Conservation (phyloP, 2,888 invertebrate species). For the Crematogaster levior region DNA sequence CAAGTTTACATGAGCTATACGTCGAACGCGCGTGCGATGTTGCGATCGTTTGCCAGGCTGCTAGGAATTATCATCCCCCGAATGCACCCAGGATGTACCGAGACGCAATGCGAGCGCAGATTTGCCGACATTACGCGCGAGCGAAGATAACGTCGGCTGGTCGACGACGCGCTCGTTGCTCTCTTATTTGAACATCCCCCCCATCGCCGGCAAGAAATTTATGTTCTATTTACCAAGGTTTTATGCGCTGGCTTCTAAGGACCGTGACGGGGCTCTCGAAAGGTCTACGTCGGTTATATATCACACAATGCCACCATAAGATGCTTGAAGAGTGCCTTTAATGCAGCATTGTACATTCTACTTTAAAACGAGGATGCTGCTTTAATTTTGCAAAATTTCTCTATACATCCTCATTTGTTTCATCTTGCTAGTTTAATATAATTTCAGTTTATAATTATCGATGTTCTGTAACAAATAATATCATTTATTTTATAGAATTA, state of each 20-base stretch:
- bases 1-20: slow-evolving; percentile 70
- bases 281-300: slow-evolving; percentile 52
- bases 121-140: slow-evolving; percentile 68
- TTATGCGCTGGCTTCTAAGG: slow-evolving; percentile 53
- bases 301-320: slow-evolving; percentile 51
- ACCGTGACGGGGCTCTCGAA: slow-evolving; percentile 50
- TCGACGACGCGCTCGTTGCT: slow-evolving; percentile 48
- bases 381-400: slow-evolving; percentile 36
- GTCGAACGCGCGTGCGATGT: slow-evolving; percentile 73
- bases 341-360: slow-evolving; percentile 22
- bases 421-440: not conserved
- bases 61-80: slow-evolving; percentile 75
- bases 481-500: not conserved
- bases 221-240: slow-evolving; percentile 57
- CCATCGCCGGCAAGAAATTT: slow-evolving; percentile 52
- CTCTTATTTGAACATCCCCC: slow-evolving; percentile 63
- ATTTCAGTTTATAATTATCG: slow-evolving; percentile 17
- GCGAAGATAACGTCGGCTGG: slow-evolving; percentile 64
- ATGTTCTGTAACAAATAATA: not conserved
- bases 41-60: slow-evolving; percentile 78
- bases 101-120: slow-evolving; percentile 46
- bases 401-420: not conserved
- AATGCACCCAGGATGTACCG: slow-evolving; percentile 59
- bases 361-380: slow-evolving; percentile 36
- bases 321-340: slow-evolving; percentile 30